Percentiles rank a stretch among this genome's conserved stretches.
Conservation (phyloP, 2,113 vertebrate genomes). For the Bettongia penicillata region DNA sequence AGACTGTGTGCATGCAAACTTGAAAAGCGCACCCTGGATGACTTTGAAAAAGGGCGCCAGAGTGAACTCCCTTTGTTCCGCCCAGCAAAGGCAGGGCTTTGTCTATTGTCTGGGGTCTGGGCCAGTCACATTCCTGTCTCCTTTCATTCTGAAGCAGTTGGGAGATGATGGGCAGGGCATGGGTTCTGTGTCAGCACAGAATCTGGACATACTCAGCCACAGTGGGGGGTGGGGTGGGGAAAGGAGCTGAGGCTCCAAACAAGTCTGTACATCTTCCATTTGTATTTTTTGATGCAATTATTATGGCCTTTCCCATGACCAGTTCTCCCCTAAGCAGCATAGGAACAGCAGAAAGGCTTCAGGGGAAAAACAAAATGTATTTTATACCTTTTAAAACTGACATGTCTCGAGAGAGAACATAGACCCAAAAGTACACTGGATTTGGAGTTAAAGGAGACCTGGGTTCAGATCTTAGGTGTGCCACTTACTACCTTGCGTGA, state of each 20-base stretch:
- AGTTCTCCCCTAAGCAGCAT: not conserved
- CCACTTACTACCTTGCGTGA: not conserved
- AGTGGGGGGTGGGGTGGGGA: not conserved
- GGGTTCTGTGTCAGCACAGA: slow-evolving; percentile 35
- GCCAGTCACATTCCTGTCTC: slow-evolving; percentile 48
- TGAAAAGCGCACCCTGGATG: slow-evolving; percentile 48
- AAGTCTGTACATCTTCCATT: not conserved
- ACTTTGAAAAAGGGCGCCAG: slow-evolving; percentile 53
- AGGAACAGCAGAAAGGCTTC: not conserved
- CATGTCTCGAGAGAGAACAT: not conserved
- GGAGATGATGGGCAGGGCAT: slow-evolving; percentile 19
- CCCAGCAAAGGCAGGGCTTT: slow-evolving; percentile 53
- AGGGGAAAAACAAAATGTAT: not conserved
- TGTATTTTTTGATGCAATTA: not conserved
- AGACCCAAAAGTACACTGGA: not conserved
- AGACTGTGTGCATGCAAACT: slow-evolving; percentile 50
- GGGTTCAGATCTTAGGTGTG: not conserved
- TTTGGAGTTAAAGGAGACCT: not conserved
- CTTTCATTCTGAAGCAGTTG: slow-evolving; percentile 43
- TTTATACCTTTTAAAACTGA: not conserved
- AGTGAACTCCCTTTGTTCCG: slow-evolving; percentile 13
- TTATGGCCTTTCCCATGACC: not conserved
- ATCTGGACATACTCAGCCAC: not conserved
- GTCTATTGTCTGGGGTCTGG: slow-evolving; percentile 62
- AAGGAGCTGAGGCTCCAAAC: not conserved